Base-by-base conservation (phyloP, 2,888 invertebrate species). In the Idaea biselata region DNA sequence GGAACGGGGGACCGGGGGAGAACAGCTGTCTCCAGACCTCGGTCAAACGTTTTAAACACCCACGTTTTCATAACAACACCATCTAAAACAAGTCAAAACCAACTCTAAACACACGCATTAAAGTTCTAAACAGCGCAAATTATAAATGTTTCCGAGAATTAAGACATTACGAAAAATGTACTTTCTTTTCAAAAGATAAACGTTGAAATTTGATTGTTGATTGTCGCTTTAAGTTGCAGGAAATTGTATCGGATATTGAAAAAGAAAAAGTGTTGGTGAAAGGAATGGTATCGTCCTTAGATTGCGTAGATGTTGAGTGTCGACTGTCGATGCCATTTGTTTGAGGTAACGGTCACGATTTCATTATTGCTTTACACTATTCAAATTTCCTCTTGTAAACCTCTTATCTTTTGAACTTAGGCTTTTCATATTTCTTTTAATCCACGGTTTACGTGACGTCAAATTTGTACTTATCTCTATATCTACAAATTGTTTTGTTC, bases 1-100 rank as follows among this genome's bases (percentile, higher is more conserved):
- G 87, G 89, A 86, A n/a, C n/a, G 25, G 78, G 77, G 79, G 81
- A 87, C 85, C 83, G 75, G 77, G 89, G 88, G 89, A 86, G 85
- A 85, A 88, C 91, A 91, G 91, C 91, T 92, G 91, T 88, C 88
- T 76, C 83, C 91, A 92, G 82, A 85, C 89, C 87, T 88, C 85
- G 80, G 69, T 75, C 77, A 68, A 77, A 83, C 81, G 88, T 89
- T 44, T 44, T 89, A 89, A 90, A 89, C 89, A 86, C 89, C 87
- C 86, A 89, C 88, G 82, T 77, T 53, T 77, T 72, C 65, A 73
- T 75, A 75, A 72, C 73, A 83, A 79, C 77, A 75, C 71, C 73
- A 69, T 62, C 32, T 0, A 16, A 7, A n/a, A 31, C 68, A 74
- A 32, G 1, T 63, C 11, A 83, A 84, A 78, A 59, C 14, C 62